Evolutionary conservation across 1,140 invertebrate genomes (phyloP).

Genomic region (Eurosta solidaginis): DNA sequence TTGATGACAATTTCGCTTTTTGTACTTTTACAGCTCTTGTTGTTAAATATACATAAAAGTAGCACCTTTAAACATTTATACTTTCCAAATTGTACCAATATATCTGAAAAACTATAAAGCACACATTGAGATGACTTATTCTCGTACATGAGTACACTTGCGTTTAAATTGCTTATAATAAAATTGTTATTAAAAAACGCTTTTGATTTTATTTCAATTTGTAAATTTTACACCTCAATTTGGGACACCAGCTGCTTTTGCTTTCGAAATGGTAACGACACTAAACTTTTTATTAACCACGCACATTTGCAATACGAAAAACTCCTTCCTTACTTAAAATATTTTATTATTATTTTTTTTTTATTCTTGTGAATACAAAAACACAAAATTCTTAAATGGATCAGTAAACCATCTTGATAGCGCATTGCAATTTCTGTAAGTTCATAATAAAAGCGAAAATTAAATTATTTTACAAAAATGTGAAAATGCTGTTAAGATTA

Average conservation of each 20-base stretch:
- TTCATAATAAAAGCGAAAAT: constrained; percentile 21
- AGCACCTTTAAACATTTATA: background rate
- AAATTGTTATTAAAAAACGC: background rate
- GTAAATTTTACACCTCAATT: constrained; percentile 11
- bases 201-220: constrained; percentile 15
- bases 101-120: background rate
- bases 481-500: background rate
- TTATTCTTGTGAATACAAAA: background rate
- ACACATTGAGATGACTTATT: background rate
- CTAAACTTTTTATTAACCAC: constrained; percentile 14
- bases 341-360: background rate
- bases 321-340: background rate
- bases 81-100: background rate
- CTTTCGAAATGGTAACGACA: background rate
- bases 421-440: background rate
- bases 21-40: too few species aligned
- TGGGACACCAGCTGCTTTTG: background rate
- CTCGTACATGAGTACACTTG: background rate
- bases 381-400: constrained; percentile 20
- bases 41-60: too few species aligned
- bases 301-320: background rate
- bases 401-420: constrained; percentile 20
- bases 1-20: too few species aligned
- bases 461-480: background rate
- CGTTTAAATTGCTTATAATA: background rate